These are phyloP conservation scores for Iselma pallidipennis DNA, from an alignment of 2,888 invertebrate species.

Conservation along the genomic window DNA sequence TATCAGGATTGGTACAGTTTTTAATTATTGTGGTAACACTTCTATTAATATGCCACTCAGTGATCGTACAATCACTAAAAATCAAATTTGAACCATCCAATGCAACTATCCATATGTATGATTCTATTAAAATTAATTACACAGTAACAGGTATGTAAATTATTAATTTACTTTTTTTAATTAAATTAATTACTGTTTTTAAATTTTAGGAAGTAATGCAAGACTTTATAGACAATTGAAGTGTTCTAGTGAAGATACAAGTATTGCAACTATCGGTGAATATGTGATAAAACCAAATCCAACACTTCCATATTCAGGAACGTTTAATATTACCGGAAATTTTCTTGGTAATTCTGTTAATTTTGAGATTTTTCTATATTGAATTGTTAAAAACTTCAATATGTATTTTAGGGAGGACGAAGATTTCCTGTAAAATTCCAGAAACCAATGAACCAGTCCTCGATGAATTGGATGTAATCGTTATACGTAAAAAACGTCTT, in stretches of 20 bases:
- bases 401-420: slow-evolving; percentile 42
- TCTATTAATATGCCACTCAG: slow-evolving; percentile 41
- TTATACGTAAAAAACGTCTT: slow-evolving; percentile 57
- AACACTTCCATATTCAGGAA: slow-evolving; percentile 27
- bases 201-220: neutral
- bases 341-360: slow-evolving; percentile 46
- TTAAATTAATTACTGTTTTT: neutral
- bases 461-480: slow-evolving; percentile 38
- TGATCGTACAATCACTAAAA: slow-evolving; percentile 38
- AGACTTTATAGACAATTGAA: slow-evolving; percentile 6
- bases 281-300: slow-evolving; percentile 8
- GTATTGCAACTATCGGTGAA: slow-evolving; percentile 19
- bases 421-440: slow-evolving; percentile 36
- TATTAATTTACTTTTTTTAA: neutral
- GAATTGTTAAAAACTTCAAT: neutral
- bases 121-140: slow-evolving; percentile 37
- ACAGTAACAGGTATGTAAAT: slow-evolving; percentile 26
- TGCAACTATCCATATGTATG: slow-evolving; percentile 43
- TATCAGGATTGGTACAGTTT: slow-evolving; percentile 46
- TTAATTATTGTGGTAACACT: slow-evolving; percentile 43
- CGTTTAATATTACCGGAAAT: slow-evolving; percentile 47
- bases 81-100: slow-evolving; percentile 42
- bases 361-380: neutral
- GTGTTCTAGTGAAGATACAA: slow-evolving; percentile 20
- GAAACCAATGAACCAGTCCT: slow-evolving; percentile 19